Conservation (phyloP, 2,113 vertebrate species). For the Spheniscus mendiculus region DNA sequence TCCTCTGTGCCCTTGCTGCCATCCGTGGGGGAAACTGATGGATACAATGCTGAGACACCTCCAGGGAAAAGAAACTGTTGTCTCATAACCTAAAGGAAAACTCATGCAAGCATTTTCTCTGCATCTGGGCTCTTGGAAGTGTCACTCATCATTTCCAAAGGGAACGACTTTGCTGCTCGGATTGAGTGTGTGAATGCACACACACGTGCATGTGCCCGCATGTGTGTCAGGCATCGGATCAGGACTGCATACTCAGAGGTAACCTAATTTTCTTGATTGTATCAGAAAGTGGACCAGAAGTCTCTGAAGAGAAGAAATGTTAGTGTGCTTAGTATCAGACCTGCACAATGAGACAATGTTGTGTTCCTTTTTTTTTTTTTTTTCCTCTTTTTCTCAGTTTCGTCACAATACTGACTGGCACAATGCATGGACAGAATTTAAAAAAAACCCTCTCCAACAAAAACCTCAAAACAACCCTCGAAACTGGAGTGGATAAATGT, state of each 20-base stretch:
- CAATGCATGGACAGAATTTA: background rate
- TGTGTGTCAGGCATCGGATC: rapidly evolving
- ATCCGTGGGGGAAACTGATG: background rate
- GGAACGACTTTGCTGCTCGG: rapidly evolving
- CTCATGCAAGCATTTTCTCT: background rate
- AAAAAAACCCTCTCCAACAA: background rate
- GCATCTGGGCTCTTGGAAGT: background rate
- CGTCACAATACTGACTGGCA: rapidly evolving
- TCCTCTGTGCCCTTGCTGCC: background rate
- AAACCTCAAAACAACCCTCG: background rate
- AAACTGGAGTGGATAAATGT: background rate
- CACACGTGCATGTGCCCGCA: rapidly evolving
- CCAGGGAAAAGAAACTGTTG: background rate
- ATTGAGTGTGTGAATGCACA: background rate
- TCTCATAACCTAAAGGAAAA: background rate
- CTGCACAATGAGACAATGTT: background rate
- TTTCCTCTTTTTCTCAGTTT: background rate
- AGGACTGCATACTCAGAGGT: background rate
- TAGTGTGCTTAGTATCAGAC: background rate
- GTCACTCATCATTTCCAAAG: background rate
- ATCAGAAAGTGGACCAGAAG: background rate
- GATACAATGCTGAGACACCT: background rate
- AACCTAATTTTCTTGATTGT: background rate
- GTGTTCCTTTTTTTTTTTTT: background rate
- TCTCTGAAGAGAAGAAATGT: background rate